Evolutionary conservation across 2,888 invertebrate species (phyloP).

Genomic region (Cosmia trapezina): DNA sequence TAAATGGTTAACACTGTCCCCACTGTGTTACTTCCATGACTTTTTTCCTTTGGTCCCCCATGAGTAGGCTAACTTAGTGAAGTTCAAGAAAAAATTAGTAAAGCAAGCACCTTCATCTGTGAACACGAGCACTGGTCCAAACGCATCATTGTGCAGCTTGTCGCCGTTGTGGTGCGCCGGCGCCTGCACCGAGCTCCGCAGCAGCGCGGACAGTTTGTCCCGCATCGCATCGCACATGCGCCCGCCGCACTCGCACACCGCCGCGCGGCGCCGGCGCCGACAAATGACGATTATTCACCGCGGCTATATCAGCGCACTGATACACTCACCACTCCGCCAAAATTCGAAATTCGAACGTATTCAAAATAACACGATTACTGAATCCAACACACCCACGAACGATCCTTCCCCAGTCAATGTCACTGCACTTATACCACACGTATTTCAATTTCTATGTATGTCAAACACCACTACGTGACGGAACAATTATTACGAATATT

Average conservation of each 20-base stretch:
- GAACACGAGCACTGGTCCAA: conserved; percentile 82
- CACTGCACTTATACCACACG: conserved; percentile 61
- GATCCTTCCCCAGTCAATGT: conserved; percentile 67
- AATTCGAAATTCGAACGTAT: conserved; percentile 58
- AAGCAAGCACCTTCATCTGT: conserved; percentile 79
- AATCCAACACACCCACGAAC: conserved; percentile 64
- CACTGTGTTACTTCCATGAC: not conserved
- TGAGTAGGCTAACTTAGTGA: not conserved
- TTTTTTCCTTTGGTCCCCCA: not conserved
- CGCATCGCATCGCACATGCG: conserved; percentile 89
- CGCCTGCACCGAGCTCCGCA: conserved; percentile 82
- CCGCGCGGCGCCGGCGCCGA: conserved; percentile 76
- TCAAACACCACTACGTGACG: conserved; percentile 56
- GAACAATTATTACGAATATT: conserved; percentile 56
- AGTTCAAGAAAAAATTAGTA: not conserved
- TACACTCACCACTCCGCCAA: conserved; percentile 63
- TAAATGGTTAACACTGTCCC: not conserved
- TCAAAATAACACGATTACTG: conserved; percentile 72
- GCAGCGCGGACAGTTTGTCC: conserved; percentile 84
- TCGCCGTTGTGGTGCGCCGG: conserved; percentile 77
- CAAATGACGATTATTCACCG: conserved; percentile 73
- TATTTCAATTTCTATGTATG: conserved; percentile 29
- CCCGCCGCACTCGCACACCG: conserved; percentile 60
- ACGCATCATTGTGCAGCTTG: conserved; percentile 82
- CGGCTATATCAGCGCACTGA: conserved; percentile 60